These are phyloP conservation scores for Nymphalis polychloros DNA, from an alignment of 2,888 invertebrate genomes.

Conservation along the genomic window DNA sequence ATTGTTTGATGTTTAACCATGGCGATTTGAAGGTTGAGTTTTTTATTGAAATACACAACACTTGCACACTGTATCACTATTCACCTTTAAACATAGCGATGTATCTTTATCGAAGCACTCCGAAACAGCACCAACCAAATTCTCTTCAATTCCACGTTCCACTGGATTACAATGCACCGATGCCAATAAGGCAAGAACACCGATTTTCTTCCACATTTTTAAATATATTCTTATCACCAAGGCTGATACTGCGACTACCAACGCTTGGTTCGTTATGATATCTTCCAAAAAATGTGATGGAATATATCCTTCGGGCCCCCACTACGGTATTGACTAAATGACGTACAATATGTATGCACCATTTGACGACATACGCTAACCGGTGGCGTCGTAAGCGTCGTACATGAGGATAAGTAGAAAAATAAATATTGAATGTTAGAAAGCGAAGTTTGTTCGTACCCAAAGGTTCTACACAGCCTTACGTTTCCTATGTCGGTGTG, in stretches of 20 bases:
- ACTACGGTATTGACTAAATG: slow-evolving; percentile 62
- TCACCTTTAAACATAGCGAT: slow-evolving; percentile 84
- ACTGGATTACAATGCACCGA: slow-evolving; percentile 66
- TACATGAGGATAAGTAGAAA: slow-evolving; percentile 77
- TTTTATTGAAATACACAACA: slow-evolving; percentile 44
- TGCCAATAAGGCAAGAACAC: slow-evolving; percentile 66
- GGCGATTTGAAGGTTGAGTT: no score
- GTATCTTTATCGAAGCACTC: slow-evolving; percentile 83
- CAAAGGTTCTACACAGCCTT: slow-evolving; percentile 63
- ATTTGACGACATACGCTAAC: slow-evolving; percentile 69
- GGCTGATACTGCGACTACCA: slow-evolving; percentile 57
- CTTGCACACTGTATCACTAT: slow-evolving; percentile 46
- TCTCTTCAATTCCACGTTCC: slow-evolving; percentile 70
- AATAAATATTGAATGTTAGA: slow-evolving; percentile 80
- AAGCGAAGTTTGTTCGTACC: slow-evolving; percentile 76
- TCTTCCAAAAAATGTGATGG: slow-evolving; percentile 73
- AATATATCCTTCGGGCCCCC: slow-evolving; percentile 76
- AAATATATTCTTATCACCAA: slow-evolving; percentile 42
- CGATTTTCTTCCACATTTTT: slow-evolving; percentile 68
- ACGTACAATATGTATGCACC: slow-evolving; percentile 65
- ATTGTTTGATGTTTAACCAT: no score
- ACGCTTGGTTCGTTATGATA: slow-evolving; percentile 73
- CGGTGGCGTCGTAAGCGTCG: slow-evolving; percentile 57
- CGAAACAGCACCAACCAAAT: slow-evolving; percentile 70
- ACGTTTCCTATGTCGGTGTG: slow-evolving; percentile 65